These are phyloP conservation scores for Podarcis raffonei DNA, from an alignment of 2,113 vertebrate genomes.

Conservation along the genomic window DNA sequence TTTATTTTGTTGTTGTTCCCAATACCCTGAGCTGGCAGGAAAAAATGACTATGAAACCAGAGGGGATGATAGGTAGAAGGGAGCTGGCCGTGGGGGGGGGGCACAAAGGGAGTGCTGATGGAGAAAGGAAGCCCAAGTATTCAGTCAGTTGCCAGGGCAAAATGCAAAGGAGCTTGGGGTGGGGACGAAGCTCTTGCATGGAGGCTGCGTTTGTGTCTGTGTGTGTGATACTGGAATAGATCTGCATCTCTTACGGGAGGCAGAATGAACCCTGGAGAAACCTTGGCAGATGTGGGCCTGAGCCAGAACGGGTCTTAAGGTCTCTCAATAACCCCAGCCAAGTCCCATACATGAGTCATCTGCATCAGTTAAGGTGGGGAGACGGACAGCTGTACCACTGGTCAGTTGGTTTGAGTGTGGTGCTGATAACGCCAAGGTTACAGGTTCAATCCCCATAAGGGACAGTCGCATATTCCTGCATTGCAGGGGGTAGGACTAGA, in stretches of 20 bases:
- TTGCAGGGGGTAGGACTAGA: too few species aligned
- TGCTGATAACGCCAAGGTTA: too few species aligned
- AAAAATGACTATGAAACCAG: conserved; percentile 58
- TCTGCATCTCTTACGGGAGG: too few species aligned
- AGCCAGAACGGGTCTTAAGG: not conserved
- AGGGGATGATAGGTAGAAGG: conserved; percentile 47
- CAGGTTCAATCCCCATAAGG: too few species aligned
- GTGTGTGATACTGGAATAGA: too few species aligned
- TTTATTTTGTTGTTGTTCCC: conserved; percentile 63
- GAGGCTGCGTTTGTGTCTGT: not conserved
- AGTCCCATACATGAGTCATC: too few species aligned
- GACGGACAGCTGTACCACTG: too few species aligned
- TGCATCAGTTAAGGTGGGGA: not conserved
- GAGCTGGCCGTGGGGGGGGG: not conserved
- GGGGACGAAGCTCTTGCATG: not conserved
- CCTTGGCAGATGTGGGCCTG: not conserved
- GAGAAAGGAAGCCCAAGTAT: not conserved
- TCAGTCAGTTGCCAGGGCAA: fast-evolving
- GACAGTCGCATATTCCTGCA: too few species aligned
- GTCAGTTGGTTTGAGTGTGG: too few species aligned
- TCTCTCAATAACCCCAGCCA: not conserved
- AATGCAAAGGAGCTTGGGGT: not conserved
- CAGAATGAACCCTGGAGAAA: not conserved
- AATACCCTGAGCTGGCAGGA: conserved; percentile 82
- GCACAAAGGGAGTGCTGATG: not conserved